Evolutionary conservation across 2,888 invertebrate species (phyloP).

Genomic region (Autographa pulchrina): DNA sequence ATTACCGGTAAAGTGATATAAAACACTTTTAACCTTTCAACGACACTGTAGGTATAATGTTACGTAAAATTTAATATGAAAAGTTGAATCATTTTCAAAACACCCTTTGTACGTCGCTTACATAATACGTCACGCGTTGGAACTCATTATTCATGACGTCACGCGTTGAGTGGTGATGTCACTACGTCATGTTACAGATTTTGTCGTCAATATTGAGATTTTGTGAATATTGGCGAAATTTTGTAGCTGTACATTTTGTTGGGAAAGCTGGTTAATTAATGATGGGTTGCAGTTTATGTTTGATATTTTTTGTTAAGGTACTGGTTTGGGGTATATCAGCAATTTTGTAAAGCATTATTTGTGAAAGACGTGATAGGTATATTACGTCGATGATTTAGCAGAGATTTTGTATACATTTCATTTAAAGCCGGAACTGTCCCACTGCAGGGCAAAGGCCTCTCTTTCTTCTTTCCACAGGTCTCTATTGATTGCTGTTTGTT

Average conservation of each 20-base stretch:
- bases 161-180: conserved; percentile 54
- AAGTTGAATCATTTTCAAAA: conserved; percentile 36
- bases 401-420: too few species aligned
- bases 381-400: too few species aligned
- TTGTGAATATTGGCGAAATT: conserved; percentile 24
- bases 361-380: too few species aligned
- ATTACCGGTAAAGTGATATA: background rate
- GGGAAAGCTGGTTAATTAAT: background rate
- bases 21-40: background rate
- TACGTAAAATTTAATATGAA: conserved; percentile 34
- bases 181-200: conserved; percentile 43
- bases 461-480: too few species aligned
- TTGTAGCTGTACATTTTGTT: background rate
- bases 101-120: conserved; percentile 36
- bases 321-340: too few species aligned
- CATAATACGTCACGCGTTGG: conserved; percentile 45
- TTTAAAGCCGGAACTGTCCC: too few species aligned
- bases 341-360: too few species aligned
- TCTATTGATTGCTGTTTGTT: too few species aligned
- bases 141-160: conserved; percentile 66
- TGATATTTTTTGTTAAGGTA: too few species aligned
- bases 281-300: background rate
- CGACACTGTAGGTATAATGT: conserved; percentile 8
- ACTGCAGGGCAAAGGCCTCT: too few species aligned
- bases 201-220: conserved; percentile 49